Base-by-base conservation (phyloP, 2,113 vertebrate species). In the Dipodomys spectabilis region DNA sequence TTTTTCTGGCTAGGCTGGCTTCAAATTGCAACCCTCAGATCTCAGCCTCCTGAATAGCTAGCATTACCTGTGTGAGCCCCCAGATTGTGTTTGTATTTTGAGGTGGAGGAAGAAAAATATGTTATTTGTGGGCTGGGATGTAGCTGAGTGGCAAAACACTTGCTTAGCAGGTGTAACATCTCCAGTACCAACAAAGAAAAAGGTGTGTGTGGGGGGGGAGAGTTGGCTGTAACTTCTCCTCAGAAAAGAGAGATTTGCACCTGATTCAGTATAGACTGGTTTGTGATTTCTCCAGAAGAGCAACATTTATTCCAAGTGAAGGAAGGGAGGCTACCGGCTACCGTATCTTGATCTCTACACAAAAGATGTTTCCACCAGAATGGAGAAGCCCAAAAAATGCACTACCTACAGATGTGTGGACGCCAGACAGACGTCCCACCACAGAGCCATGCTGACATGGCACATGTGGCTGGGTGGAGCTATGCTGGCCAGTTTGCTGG, bases 361-460 rank as follows among this genome's bases (percentile, higher is more conserved):
- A 28, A 89, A 92, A 65, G n/a, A 60, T 53, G 23, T 7, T 27
- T 93, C 65, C 44, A 32, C 73, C 19, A 81, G 49, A 20, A 23
- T 89, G 60, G 25, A 91, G 72, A 80, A 92, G 82, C 65, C 64
- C 82, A 27, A 88, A 35, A 68, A 79, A 62, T 12, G 10, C 11
- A 71, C 30, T 44, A 90, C 85, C 86, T 97, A 39, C 35, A 39
- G 35, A 39, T 39, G 88, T 91, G 86, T 95, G 84, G 90, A 83
- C 65, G 35, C 79, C 20, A 88, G 93, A 68, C 68, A 94, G 78
- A 65, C 39, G 80, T 68, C 49, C 71, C n/a, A 0, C 18, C 74
- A 45, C 20, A 64, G 83, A 89, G 77, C 84, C 85, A 84, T 49
- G 87, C 49, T n/a, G 64, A 39, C 53, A 86, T 62, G 82, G 75